Percentiles rank a stretch among this genome's conserved stretches.
phyloP scores from a whole-genome alignment of 2,797 vertebrate species.

The Merluccius polli region DNA sequence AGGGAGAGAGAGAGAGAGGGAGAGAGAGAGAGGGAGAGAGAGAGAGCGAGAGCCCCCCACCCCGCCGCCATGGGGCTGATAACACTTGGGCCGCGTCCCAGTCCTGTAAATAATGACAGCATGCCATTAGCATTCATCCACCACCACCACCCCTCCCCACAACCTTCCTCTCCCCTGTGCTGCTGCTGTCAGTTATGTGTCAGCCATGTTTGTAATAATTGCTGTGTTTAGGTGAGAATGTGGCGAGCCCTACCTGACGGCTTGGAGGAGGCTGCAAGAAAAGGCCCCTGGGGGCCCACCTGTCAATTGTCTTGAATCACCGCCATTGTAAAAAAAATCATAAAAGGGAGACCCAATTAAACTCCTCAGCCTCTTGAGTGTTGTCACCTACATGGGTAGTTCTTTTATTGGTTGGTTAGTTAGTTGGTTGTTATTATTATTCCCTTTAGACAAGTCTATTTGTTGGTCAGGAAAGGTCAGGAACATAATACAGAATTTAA shows the following conservation, averaged over 20 bases:
- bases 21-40: too few species aligned
- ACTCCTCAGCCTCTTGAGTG: too few species aligned
- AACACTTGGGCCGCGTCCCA: conserved; percentile 67
- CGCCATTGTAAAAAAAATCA: conserved; percentile 18
- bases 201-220: conserved; percentile 68
- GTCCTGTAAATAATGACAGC: conserved; percentile 73
- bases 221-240: conserved; percentile 57
- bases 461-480: background rate
- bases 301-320: conserved; percentile 45
- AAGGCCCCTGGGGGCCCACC: conserved; percentile 38
- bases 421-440: background rate
- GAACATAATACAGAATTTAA: background rate
- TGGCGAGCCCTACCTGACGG: conserved; percentile 54
- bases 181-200: conserved; percentile 60
- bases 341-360: too few species aligned
- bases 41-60: conserved; percentile 49
- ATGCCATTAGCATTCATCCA: conserved; percentile 68
- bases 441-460: background rate
- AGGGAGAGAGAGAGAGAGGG: conserved; percentile 52
- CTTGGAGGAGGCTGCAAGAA: conserved; percentile 52
- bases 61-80: conserved; percentile 62
- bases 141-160: conserved; percentile 25
- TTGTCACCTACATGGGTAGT: background rate
- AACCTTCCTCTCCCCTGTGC: background rate
- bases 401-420: background rate